Percentiles rank a stretch among this genome's conserved stretches.
These are phyloP conservation scores for Apogon talboti DNA, from an alignment of 2,797 vertebrate species.

Conservation along the genomic window DNA sequence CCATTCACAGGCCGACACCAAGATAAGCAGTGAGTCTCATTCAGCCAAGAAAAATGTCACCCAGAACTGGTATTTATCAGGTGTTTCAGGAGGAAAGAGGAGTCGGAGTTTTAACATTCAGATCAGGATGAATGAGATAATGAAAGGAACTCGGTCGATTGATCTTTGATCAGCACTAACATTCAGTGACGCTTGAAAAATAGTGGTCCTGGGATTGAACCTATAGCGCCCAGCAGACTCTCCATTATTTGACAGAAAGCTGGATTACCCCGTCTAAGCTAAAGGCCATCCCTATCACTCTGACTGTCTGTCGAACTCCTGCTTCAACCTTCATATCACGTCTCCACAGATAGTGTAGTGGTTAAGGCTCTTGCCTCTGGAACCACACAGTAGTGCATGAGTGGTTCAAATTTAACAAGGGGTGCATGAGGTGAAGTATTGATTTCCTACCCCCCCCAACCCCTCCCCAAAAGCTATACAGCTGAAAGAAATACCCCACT, in stretches of 20 bases:
- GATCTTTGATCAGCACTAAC: constrained; percentile 73
- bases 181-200: constrained; percentile 70
- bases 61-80: constrained; percentile 68
- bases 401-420: constrained; percentile 63
- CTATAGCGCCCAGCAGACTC: constrained; percentile 53
- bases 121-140: constrained; percentile 69
- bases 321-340: constrained; percentile 70
- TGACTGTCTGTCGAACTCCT: constrained; percentile 60
- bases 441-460: constrained; percentile 19
- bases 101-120: constrained; percentile 64
- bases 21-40: constrained; percentile 54
- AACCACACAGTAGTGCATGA: constrained; percentile 51
- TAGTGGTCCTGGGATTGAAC: constrained; percentile 68
- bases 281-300: constrained; percentile 79
- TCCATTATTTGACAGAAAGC: constrained; percentile 77
- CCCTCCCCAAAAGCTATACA: constrained; percentile 7
- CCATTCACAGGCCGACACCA: not conserved
- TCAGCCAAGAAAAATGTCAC: constrained; percentile 66
- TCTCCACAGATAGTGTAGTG: constrained; percentile 59
- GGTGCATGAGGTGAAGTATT: constrained; percentile 49
- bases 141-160: constrained; percentile 66
- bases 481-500: constrained; percentile 2
- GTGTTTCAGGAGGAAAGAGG: constrained; percentile 39
- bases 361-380: constrained; percentile 55
- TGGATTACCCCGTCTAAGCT: constrained; percentile 74